These are phyloP conservation scores for Drosophila pachea DNA, from an alignment of 1,140 invertebrate genomes.

Conservation along the genomic window DNA sequence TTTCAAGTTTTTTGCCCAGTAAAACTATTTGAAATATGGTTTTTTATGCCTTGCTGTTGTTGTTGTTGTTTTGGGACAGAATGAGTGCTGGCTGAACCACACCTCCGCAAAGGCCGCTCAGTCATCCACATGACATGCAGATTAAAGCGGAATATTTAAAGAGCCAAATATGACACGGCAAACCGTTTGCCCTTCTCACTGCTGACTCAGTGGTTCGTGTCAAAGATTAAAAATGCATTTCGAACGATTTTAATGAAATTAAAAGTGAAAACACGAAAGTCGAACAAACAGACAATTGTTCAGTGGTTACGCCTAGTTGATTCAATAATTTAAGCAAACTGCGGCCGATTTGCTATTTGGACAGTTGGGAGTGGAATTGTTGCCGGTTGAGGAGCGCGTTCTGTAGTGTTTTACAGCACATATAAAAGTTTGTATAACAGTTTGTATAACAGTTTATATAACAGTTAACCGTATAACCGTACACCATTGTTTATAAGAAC, in stretches of 20 bases:
- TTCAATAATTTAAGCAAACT: too few relatives aligned
- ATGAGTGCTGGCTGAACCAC: neutral
- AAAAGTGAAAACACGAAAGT: neutral
- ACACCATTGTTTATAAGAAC: too few relatives aligned
- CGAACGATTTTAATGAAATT: neutral
- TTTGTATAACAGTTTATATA: too few relatives aligned
- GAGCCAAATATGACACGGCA: conserved; percentile 4
- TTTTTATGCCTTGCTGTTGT: conserved; percentile 13
- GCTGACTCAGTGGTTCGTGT: neutral
- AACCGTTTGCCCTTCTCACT: neutral
- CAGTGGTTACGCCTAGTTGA: too few relatives aligned
- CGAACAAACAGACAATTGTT: too few relatives aligned
- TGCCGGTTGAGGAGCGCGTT: too few relatives aligned
- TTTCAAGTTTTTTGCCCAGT: conserved; percentile 48
- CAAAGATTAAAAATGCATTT: conserved; percentile 5
- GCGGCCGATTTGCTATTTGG: too few relatives aligned
- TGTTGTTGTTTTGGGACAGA: conserved; percentile 11
- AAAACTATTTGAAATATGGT: conserved; percentile 59
- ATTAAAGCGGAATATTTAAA: conserved; percentile 17
- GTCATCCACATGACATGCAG: conserved; percentile 19
- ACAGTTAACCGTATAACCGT: too few relatives aligned
- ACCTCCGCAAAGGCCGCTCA: neutral
- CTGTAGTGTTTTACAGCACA: too few relatives aligned
- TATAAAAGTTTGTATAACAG: too few relatives aligned
- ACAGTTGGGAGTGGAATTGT: too few relatives aligned